Percentiles rank a stretch among this genome's conserved stretches.
phyloP scores from a whole-genome alignment of 2,113 vertebrate species.

The Sceloporus tristichus region DNA sequence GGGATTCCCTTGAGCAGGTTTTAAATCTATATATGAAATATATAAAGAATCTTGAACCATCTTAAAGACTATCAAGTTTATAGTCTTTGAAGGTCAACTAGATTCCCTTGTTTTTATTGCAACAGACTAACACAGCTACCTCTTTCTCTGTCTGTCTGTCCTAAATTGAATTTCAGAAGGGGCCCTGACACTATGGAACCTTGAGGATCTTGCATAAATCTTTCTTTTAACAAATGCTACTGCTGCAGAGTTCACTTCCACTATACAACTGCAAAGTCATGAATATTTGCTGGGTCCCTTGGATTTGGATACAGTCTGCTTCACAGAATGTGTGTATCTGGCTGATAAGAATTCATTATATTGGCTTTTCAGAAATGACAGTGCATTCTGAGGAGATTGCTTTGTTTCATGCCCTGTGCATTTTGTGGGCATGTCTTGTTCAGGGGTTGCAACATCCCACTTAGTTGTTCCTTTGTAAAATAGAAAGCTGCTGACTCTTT shows the following conservation, averaged over 20 bases:
- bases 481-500: background rate
- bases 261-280: background rate
- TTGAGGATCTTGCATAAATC: background rate
- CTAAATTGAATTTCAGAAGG: background rate
- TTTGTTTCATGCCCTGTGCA: background rate
- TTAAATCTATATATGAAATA: too few relatives aligned
- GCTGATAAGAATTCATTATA: slow-evolving; percentile 29
- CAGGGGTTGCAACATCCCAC: background rate
- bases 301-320: background rate
- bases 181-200: background rate
- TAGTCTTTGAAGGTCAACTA: too few relatives aligned
- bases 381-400: background rate
- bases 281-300: background rate
- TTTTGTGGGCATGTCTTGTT: background rate
- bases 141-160: too few relatives aligned
- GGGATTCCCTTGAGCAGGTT: background rate
- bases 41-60: too few relatives aligned
- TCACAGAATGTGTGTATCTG: slow-evolving; percentile 3
- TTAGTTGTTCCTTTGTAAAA: background rate
- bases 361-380: background rate
- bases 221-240: background rate
- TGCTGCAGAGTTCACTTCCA: background rate
- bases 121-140: too few relatives aligned
- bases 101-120: too few relatives aligned
- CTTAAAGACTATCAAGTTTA: too few relatives aligned